phyloP scores from a whole-genome alignment of 2,797 vertebrate species.

The Myotis planiceps region DNA sequence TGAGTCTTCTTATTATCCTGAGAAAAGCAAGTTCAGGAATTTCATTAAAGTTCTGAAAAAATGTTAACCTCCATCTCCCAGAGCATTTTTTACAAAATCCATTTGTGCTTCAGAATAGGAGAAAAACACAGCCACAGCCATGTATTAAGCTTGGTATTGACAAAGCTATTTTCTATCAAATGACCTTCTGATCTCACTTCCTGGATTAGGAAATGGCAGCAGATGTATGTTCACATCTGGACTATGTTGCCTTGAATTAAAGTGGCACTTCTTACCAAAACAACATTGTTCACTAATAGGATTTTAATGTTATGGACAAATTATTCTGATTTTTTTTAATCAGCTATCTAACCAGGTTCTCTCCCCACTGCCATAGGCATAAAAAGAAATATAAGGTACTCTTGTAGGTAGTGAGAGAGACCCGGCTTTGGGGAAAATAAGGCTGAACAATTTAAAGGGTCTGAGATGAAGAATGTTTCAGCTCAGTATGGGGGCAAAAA shows the following conservation, averaged over 20 bases:
- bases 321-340: background rate
- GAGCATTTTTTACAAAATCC: slow-evolving; percentile 5
- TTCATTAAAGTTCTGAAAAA: slow-evolving; percentile 62
- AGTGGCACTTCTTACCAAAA: slow-evolving; percentile 40
- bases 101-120: slow-evolving; percentile 35
- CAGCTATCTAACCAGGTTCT: background rate
- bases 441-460: background rate
- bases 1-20: background rate
- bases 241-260: slow-evolving; percentile 38
- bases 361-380: background rate
- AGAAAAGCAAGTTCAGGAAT: slow-evolving; percentile 57
- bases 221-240: slow-evolving; percentile 17
- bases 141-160: background rate
- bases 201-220: slow-evolving; percentile 2
- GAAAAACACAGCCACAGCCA: background rate
- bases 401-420: background rate
- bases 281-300: slow-evolving; percentile 18
- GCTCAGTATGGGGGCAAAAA: background rate
- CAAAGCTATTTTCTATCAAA: slow-evolving; percentile 48
- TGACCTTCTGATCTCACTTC: slow-evolving; percentile 49
- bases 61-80: background rate
- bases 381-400: background rate
- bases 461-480: background rate
- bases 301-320: background rate
- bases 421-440: background rate